Conservation (phyloP, 1,140 invertebrate genomes). For the Musca domestica region DNA sequence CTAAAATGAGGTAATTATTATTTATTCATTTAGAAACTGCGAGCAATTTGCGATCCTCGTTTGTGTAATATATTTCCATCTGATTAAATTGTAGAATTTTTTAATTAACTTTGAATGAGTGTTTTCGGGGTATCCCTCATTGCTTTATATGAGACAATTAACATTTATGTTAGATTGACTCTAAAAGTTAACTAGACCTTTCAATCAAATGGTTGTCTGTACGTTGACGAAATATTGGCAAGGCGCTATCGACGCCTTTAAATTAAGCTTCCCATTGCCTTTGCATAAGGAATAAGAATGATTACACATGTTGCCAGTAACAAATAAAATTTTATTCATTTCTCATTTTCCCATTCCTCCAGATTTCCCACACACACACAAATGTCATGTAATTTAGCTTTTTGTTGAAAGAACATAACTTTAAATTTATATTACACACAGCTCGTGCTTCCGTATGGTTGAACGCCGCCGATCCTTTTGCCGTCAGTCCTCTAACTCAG, state of each 20-base stretch:
- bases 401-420: slow-evolving; percentile 41
- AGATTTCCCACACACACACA: slow-evolving; percentile 27
- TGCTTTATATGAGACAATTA: slow-evolving; percentile 1
- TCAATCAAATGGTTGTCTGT: too few species aligned
- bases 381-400: background rate
- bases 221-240: slow-evolving; percentile 6
- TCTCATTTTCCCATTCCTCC: slow-evolving; percentile 37
- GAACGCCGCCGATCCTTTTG: background rate
- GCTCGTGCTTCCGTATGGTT: slow-evolving; percentile 11
- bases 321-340: slow-evolving; percentile 50
- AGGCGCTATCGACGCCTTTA: too few species aligned
- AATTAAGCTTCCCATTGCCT: too few species aligned
- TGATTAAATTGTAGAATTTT: background rate
- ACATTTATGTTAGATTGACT: slow-evolving; percentile 19
- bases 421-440: slow-evolving; percentile 51
- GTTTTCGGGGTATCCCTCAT: background rate
- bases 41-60: too few species aligned
- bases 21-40: too few species aligned
- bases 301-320: slow-evolving; percentile 51
- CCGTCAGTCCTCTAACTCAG: background rate
- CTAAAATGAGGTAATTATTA: too few species aligned
- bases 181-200: slow-evolving; percentile 15
- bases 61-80: background rate
- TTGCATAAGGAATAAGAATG: slow-evolving; percentile 31
- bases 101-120: background rate